A percentile compares a stretch with the other conserved stretches of the same genome.
Evolutionary conservation across 2,797 vertebrate genomes (phyloP).

Genomic region (Taenioides sp.): DNA sequence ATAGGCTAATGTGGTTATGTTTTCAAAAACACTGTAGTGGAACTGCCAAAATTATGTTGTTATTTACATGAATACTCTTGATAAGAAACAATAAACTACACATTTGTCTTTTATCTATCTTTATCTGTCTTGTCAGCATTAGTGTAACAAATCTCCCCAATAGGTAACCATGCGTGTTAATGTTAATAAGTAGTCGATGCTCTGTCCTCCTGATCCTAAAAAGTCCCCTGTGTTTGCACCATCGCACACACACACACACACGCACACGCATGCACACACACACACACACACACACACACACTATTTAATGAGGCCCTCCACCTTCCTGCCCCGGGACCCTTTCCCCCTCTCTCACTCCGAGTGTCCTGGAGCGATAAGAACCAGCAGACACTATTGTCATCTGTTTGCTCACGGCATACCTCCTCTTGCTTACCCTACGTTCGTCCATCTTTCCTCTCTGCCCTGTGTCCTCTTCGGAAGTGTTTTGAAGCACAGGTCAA

Average conservation of each 20-base stretch:
- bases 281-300: conserved; percentile 25
- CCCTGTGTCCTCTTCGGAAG: conserved; percentile 34
- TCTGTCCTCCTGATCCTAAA: conserved; percentile 32
- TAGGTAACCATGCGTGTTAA: conserved; percentile 42
- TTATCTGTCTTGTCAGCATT: conserved; percentile 22
- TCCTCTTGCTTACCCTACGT: conserved; percentile 57
- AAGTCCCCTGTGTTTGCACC: conserved; percentile 35
- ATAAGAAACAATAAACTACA: conserved; percentile 23
- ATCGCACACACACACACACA: conserved; percentile 12
- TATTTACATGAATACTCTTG: not conserved
- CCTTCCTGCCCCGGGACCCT: conserved; percentile 27
- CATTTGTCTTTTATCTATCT: conserved; percentile 24
- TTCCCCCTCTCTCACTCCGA: conserved; percentile 44
- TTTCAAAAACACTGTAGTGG: no score
- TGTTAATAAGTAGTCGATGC: conserved; percentile 57
- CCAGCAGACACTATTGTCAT: conserved; percentile 70
- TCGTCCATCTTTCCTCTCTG: conserved; percentile 41
- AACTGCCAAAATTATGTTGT: not conserved
- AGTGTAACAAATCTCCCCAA: conserved; percentile 31
- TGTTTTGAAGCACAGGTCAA: conserved; percentile 38
- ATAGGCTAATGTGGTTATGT: no score
- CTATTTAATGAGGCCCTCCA: conserved; percentile 9
- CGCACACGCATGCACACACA: not conserved
- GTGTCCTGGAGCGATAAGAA: conserved; percentile 52
- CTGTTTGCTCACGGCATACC: conserved; percentile 72